Evolutionary conservation across 2,797 vertebrate species (phyloP), one percentile per base, ranked within the genome.

Genomic region (Alca torda): DNA sequence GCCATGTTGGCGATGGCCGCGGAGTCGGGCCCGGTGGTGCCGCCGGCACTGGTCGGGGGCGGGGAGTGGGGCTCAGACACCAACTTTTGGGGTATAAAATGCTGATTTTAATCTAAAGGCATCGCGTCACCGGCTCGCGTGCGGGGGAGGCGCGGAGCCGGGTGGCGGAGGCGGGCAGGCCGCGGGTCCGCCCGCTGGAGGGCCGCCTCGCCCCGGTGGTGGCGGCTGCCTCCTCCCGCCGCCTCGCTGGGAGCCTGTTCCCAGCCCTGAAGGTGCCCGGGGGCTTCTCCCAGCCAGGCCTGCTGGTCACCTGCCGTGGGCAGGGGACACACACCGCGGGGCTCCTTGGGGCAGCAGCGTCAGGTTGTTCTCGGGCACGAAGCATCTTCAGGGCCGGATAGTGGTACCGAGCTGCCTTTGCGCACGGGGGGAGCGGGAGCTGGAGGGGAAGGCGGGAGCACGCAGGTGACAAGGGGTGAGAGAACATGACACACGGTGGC

Each of bases 21-120:
- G 1, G 63, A 12, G 20, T 2, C 4, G 20, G 50, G 33, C 2
- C 7, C 2, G 19, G 48, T 6, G 4, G 25, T 10, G 26, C 16
- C 5, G 26, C 41, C 2, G 19, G 60, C 15, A 7, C 9, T 16
- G 57, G 26, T 11, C 19, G 35, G 28, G 39, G 61, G 20, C 13
- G 13, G 30, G 15, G n/a, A 21, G 11, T 12, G 19, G 14, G 57
- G 11, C 8, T 39, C 33, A 18, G 31, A n/a, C 24, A 3, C 7
- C 4, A 14, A 30, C 24, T 15, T 51, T 43, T 43, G 25, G 37
- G 48, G 8, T 20, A 18, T 28, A 84, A 74, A 64, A 23, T 5
- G 8, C 8, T 16, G 30, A 7, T 59, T 81, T 59, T 68, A 13
- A 10, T 13, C 21, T 26, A 16, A 26, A 26, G 30, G 81, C 41